Base-by-base conservation (phyloP, 2,113 vertebrate species). In the Orthonyx spaldingii region DNA sequence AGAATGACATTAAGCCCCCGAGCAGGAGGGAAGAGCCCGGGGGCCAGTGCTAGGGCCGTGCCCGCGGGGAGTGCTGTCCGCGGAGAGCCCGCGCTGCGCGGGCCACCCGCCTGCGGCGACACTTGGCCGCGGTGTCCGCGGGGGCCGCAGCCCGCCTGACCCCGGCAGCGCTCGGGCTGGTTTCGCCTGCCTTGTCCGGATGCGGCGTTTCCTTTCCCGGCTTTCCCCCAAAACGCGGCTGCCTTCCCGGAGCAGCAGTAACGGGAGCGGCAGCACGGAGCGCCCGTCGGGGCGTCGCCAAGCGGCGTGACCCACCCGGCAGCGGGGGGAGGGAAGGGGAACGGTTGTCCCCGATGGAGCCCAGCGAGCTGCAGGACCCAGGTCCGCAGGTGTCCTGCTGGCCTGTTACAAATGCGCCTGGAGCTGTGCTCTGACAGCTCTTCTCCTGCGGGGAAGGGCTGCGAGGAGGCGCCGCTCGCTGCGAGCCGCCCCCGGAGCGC, bases 21-120 rank as follows among this genome's bases (percentile, higher is more conserved):
- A 32, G 19, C 0, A 37, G 56, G 23, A 60, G 39, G 27, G 13
- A 33, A 84, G 65, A 55, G 18, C 37, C 26, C 12, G 21, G 30
- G 16, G 9, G 18, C 27, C 0, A 23, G 18, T 15, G 46, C 37
- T 20, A 20, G 63, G 60, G 56, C 37, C 22, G 32, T 47, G 71
- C 24, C 53, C 27, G 8, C 13, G 12, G n/a, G 2, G 1, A 26
- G 4, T 0, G 22, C 1, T 21, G 41, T 19, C 23, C 17, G 10
- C 23, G 46, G 55, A 30, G 11, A 28, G 30, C 13, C 21, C 27
- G 11, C 26, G 30, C 23, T 11, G 56, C 5, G 17, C 13, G 19
- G 44, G 23, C 8, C 21, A 10, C n/a, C 23, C 13, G 13, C 44
- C 21, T 27, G 21, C 37, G 17, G 42, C 11, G 49, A 8, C 41